phyloP scores from a whole-genome alignment of 2,797 vertebrate species.

The Onychomys arenicola region DNA sequence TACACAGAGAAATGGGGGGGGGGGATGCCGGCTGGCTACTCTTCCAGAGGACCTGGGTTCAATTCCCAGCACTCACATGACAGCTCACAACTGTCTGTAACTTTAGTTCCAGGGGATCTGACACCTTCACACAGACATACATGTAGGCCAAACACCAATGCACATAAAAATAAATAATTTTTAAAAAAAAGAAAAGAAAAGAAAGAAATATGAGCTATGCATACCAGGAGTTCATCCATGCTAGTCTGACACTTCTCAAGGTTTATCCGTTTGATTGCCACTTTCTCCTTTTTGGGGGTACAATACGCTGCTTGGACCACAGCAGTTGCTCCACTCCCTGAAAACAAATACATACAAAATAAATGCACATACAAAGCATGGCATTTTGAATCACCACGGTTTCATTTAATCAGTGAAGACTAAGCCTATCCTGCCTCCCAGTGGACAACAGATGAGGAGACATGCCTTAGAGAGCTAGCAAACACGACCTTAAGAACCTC shows the following conservation, averaged over 20 bases:
- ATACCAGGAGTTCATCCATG: conserved; percentile 99
- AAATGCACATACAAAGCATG: conserved; percentile 2
- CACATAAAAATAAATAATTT: background rate
- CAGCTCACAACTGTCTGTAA: background rate
- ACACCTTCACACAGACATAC: background rate
- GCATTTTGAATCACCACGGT: background rate
- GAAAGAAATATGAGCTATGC: conserved; percentile 2
- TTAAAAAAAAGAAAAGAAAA: background rate
- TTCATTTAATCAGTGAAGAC: background rate
- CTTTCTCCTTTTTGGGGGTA: conserved; percentile 96
- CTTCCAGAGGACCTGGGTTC: background rate
- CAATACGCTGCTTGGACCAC: conserved; percentile 98
- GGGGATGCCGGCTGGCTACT: background rate
- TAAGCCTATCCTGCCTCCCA: background rate
- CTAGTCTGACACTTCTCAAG: conserved; percentile 99
- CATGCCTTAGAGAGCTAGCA: background rate
- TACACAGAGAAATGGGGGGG: no score
- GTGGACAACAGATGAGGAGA: background rate
- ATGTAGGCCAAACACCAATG: background rate
- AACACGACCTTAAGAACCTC: conserved; percentile 39
- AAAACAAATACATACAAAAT: conserved; percentile 56
- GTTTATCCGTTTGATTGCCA: conserved; percentile 99
- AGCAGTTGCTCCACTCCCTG: conserved; percentile 97
- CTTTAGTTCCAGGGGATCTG: background rate
- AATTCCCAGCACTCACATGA: background rate